phyloP scores from a whole-genome alignment of 1,140 invertebrate species.

The Drosophila sechellia region DNA sequence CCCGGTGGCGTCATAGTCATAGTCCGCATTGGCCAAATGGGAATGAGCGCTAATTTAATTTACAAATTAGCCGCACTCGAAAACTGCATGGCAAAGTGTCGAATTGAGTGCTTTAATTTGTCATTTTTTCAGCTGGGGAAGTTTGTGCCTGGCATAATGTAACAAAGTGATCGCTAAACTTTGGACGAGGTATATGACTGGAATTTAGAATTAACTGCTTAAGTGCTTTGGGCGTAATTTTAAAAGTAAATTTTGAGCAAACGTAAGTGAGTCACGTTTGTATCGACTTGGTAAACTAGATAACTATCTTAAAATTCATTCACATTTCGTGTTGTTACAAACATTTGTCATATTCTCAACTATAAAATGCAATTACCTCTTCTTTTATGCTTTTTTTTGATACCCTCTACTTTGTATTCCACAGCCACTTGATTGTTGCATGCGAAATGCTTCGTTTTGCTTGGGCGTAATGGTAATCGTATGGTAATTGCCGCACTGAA shows the following conservation, averaged over 20 bases:
- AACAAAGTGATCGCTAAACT: slow-evolving; percentile 20
- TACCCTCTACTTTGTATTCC: neutral
- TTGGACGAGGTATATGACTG: neutral
- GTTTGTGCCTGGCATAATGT: slow-evolving; percentile 6
- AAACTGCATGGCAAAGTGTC: slow-evolving; percentile 44
- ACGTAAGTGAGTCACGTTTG: too few species aligned
- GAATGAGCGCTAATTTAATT: slow-evolving; percentile 78
- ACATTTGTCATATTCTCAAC: too few species aligned
- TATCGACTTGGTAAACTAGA: too few species aligned
- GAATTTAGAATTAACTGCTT: slow-evolving; percentile 7
- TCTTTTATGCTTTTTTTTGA: neutral
- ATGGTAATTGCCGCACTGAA: slow-evolving; percentile 42
- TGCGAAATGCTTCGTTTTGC: slow-evolving; percentile 33
- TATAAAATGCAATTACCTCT: too few species aligned
- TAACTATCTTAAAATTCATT: too few species aligned
- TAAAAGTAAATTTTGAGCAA: neutral
- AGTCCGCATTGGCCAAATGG: slow-evolving; percentile 55
- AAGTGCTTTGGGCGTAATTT: neutral
- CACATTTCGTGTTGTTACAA: too few species aligned
- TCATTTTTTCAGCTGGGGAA: slow-evolving; percentile 22
- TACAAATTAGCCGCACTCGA: slow-evolving; percentile 67
- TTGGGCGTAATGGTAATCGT: slow-evolving; percentile 37
- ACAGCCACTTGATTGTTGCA: slow-evolving; percentile 26
- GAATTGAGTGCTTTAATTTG: slow-evolving; percentile 42
- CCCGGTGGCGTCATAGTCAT: slow-evolving; percentile 63